Evolutionary conservation across 2,113 vertebrate species (phyloP).

Genomic region (Felis catus): DNA sequence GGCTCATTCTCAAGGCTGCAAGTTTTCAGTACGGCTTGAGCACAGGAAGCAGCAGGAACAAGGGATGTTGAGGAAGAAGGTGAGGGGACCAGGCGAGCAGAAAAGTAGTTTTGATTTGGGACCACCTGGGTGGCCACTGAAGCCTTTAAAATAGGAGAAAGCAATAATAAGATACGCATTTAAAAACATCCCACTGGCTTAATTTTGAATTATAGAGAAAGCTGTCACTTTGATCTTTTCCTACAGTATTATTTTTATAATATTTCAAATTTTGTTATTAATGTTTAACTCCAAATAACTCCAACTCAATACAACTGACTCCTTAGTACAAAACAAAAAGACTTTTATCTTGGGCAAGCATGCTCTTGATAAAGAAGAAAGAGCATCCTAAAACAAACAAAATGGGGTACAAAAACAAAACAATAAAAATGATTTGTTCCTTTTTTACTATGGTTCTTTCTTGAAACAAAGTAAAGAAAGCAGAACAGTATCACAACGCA

Average conservation of each 20-base stretch:
- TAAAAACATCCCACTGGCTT: background rate
- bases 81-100: background rate
- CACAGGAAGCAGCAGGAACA: background rate
- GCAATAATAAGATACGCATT: background rate
- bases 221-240: background rate
- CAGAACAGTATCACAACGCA: background rate
- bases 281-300: background rate
- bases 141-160: background rate
- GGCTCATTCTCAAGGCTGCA: background rate
- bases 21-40: background rate
- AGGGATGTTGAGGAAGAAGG: background rate
- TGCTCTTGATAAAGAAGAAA: slow-evolving; percentile 29
- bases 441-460: background rate
- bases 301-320: background rate
- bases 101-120: background rate
- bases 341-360: background rate
- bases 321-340: background rate
- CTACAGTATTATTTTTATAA: background rate
- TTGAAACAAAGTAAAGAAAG: slow-evolving; percentile 41
- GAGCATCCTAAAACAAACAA: slow-evolving; percentile 12
- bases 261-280: background rate
- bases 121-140: background rate
- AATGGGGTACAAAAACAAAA: slow-evolving; percentile 6
- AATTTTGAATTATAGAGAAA: background rate
- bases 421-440: background rate